Percentiles rank a stretch among this genome's conserved stretches.
Conservation (phyloP, 2,797 vertebrate species). For the Lophotriccus pileatus region DNA sequence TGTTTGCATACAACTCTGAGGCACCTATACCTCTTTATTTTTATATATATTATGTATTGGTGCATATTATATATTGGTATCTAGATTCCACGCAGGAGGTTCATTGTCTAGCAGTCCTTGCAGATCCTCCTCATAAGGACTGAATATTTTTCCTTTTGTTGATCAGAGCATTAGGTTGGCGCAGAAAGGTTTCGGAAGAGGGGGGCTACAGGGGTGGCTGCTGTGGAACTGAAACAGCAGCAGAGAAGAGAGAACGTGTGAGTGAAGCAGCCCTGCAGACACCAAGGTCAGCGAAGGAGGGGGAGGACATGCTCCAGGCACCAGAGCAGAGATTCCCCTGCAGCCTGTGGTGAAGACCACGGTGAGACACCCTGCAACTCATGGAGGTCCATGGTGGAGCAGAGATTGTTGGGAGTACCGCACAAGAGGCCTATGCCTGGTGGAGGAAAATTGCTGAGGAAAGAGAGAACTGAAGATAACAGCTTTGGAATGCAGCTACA, state of each 20-base stretch:
- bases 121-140: background rate
- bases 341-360: rapidly evolving
- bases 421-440: too few species aligned
- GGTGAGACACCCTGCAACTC: background rate
- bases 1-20: background rate
- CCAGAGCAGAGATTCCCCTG: too few species aligned
- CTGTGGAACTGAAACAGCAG: background rate
- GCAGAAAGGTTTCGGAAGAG: background rate
- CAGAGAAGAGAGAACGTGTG: background rate
- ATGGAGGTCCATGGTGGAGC: rapidly evolving
- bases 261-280: background rate
- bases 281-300: too few species aligned
- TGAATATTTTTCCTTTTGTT: background rate
- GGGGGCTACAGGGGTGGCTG: background rate
- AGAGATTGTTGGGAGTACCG: too few species aligned
- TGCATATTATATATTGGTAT: too few species aligned
- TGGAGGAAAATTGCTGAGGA: too few species aligned
- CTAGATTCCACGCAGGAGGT: background rate
- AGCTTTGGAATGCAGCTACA: too few species aligned
- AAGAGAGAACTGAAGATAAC: too few species aligned
- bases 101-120: background rate
- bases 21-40: background rate
- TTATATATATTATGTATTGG: too few species aligned
- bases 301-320: rapidly evolving
- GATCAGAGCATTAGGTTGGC: background rate